Base-by-base conservation (phyloP, 92 coral and sea anemone species). In the Phenganax subtilis region DNA sequence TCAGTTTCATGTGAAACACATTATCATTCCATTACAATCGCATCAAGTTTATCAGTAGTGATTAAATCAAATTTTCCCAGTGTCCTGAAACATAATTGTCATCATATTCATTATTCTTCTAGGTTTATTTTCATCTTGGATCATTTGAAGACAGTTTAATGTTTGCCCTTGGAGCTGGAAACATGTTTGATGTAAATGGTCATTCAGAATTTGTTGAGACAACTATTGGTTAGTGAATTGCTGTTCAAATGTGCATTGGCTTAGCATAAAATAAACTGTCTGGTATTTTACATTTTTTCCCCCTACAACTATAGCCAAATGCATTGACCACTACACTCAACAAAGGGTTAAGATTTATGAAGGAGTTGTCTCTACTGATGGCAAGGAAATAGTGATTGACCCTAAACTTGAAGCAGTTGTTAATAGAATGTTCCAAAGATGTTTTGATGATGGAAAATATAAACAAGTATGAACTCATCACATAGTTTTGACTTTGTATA, bases 171-270 rank as follows among this genome's bases (percentile, higher is more conserved):
- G 98, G 98, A 30, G 98, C 98, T 29, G 98, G 94, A 71, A 93
- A 91, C 53, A 85, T 94, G 78, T 92, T 94, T 88, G 98, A 94
- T 87, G 98, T 94, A 4, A 94, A 94, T 86, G 98, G 98, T 1
- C 98, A 94, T 76, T 92, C 98, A 17, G 98, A 94, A 90, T 94
- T 91, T 88, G 94, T 90, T 28, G 97, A 94, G 71, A 94, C 98
- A 30, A 94, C 92, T 30, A 94, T 94, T 11, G 97, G 98, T 94
- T 77, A 83, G 87, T 71, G 30, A 71, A 30, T 31, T 37, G 47
- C 47, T 37, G 47, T 37, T 4, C 80, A 7, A 14, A 14, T 61
- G 67, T 2, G 2, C 6, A 28, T 69, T 37, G 47, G 47, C 47
- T 37, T 37, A 37, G 75, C 54, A 27, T 31, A 20, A 0, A 12